Evolutionary conservation across 2,797 vertebrate species (phyloP).

Genomic region (Rhynchonycteris naso): DNA sequence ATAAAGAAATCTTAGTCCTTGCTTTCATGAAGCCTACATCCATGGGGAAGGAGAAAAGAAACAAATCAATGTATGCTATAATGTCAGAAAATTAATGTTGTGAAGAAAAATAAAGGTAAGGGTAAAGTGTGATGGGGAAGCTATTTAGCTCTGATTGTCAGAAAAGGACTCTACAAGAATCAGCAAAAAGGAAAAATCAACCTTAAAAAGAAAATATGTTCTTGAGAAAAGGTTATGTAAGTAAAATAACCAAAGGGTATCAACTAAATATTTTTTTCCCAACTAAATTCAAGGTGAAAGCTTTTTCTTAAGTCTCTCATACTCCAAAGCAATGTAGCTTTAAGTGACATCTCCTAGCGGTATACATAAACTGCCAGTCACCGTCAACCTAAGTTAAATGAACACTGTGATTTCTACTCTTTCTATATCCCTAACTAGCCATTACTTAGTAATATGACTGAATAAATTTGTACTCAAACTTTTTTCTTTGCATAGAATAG

Average conservation of each 20-base stretch:
- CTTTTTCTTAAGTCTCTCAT: constrained; percentile 10
- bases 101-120: neutral
- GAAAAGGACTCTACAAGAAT: constrained; percentile 8
- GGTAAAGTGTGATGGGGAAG: neutral
- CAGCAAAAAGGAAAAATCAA: constrained; percentile 18
- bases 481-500: constrained; percentile 10
- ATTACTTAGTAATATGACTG: neutral
- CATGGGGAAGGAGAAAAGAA: neutral
- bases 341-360: neutral
- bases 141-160: neutral
- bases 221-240: neutral
- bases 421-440: neutral
- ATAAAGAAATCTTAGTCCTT: neutral
- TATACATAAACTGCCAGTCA: neutral
- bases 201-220: neutral
- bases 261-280: neutral
- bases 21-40: neutral
- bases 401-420: neutral
- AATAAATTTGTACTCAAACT: neutral
- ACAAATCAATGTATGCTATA: neutral
- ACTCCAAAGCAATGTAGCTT: constrained; percentile 13
- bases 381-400: neutral
- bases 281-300: constrained; percentile 43
- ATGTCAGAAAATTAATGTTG: neutral
- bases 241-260: constrained; percentile 5